Base-by-base conservation (phyloP, 2,113 vertebrate genomes). In the Coreoperca whiteheadi region DNA sequence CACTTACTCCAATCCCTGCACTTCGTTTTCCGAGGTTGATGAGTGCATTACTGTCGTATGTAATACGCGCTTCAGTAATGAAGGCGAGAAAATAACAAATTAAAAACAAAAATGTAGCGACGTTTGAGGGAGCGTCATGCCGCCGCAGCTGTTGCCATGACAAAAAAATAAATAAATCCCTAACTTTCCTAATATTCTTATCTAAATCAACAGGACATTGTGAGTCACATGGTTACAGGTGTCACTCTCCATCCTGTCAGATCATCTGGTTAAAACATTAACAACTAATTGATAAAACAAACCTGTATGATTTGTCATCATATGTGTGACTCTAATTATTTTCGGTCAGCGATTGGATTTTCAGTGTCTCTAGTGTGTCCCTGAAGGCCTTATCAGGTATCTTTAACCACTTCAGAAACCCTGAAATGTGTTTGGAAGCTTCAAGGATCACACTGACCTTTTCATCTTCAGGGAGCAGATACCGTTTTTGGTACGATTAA, bases 401-500 rank as follows among this genome's bases (percentile, higher is more conserved):
- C 68, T 72, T 65, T 48, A 53, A 61, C 56, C 67, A 25, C 48
- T 48, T 73, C 23, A 59, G 64, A 65, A 56, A 30, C 1, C 18
- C 68, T 61, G 61, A 32, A 41, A 60, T 59, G 75, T 30, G 20
- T 70, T 67, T 7, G 23, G 64, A 70, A 37, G 74, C 54, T 69
- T 73, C 15, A 65, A 69, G 43, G 51, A 74, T 83, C 79, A 34
- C 25, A 16, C 66, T 78, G 77, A 88, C 81, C 83, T 84, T 82
- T 72, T 81, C 28, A 21, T 81, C 60, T 16, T 76, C 37, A 54
- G 70, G 56, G 78, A 88, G 50, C 23, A 66, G 74, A 83, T 34
- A 81, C 63, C 15, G 6, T 63, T 43, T 66, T 81, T 32, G 21
- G 32, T 72, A 65, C 65, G 77, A 88, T 86, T 86, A 84, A 90